These are phyloP conservation scores for Drusus annulatus DNA, from an alignment of 1,140 invertebrate genomes.

Conservation along the genomic window DNA sequence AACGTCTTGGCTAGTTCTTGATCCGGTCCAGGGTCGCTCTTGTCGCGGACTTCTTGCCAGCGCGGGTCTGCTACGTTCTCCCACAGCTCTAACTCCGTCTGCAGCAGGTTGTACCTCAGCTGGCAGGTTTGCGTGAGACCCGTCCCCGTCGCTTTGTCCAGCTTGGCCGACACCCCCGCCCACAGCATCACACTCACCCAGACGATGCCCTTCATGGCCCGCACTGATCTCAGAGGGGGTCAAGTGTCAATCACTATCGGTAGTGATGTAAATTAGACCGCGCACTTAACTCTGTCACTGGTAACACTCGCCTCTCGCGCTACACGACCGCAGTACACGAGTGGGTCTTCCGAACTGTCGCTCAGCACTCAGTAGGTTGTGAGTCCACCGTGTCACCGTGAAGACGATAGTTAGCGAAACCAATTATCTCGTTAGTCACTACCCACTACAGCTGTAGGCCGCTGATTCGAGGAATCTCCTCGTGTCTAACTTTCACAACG, in stretches of 20 bases:
- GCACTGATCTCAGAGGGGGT: background rate
- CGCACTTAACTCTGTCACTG: background rate
- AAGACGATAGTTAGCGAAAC: background rate
- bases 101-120: conserved; percentile 72
- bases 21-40: conserved; percentile 64
- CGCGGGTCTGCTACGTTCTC: conserved; percentile 65
- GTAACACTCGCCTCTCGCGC: background rate
- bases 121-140: conserved; percentile 67
- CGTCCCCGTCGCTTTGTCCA: background rate
- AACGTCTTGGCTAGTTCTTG: conserved; percentile 73
- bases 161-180: background rate
- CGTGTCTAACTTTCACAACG: background rate
- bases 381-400: background rate
- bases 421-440: background rate
- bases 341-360: background rate
- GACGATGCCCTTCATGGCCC: conserved; percentile 1
- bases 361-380: no score
- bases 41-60: conserved; percentile 64
- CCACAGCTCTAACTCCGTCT: conserved; percentile 70
- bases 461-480: conserved; percentile 6
- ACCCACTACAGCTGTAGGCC: background rate
- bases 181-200: background rate
- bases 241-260: conserved; percentile 10
- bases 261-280: background rate
- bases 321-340: background rate